phyloP scores from a whole-genome alignment of 2,113 vertebrate species.

The Glaucomys volans region DNA sequence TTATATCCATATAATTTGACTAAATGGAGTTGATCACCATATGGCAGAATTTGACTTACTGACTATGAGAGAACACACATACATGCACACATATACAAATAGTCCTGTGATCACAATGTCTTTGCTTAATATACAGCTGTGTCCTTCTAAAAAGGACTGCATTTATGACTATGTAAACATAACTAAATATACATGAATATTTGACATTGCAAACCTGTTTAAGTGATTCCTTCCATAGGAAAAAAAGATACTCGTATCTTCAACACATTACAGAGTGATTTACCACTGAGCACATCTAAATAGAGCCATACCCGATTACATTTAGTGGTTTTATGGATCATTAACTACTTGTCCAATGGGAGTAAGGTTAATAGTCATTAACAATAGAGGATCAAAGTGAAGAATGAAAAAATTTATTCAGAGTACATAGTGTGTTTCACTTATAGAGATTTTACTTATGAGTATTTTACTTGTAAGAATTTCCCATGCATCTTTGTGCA shows the following conservation, averaged over 20 bases:
- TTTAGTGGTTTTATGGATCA: slow-evolving; percentile 10
- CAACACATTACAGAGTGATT: slow-evolving; percentile 34
- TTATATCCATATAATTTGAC: slow-evolving; percentile 58
- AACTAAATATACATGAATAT: slow-evolving; percentile 44
- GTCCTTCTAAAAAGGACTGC: slow-evolving; percentile 32
- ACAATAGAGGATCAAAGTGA: not conserved
- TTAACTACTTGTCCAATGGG: not conserved
- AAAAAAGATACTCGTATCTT: slow-evolving; percentile 48
- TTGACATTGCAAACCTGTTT: slow-evolving; percentile 48
- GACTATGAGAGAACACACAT: slow-evolving; percentile 22
- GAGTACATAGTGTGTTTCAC: not conserved
- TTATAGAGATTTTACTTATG: not conserved
- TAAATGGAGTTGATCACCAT: slow-evolving; percentile 66
- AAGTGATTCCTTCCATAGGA: slow-evolving; percentile 36
- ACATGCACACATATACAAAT: not conserved
- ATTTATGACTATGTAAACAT: slow-evolving; percentile 62
- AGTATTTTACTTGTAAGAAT: not conserved
- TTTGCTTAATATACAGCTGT: slow-evolving; percentile 63
- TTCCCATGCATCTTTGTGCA: not conserved
- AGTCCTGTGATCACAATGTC: slow-evolving; percentile 37
- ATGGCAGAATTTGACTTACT: slow-evolving; percentile 57
- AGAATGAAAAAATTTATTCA: not conserved
- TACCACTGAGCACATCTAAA: not conserved
- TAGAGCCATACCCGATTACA: not conserved
- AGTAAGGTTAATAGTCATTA: not conserved